Conservation (phyloP, 2,888 invertebrate species). For the Dysmachus trigonus region DNA sequence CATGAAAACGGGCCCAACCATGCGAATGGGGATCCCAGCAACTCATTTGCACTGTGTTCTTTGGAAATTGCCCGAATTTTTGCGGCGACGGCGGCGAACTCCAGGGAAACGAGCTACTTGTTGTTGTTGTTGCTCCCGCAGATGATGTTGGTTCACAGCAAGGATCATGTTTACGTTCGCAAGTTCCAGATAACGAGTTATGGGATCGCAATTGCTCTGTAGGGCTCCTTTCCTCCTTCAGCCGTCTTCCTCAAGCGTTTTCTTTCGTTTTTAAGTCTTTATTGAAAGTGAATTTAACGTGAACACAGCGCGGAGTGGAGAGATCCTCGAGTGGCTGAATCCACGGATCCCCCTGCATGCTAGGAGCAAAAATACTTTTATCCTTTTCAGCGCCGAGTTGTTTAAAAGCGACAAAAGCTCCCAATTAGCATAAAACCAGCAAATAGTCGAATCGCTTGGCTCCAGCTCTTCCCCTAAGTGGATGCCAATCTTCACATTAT, state of each 20-base stretch:
- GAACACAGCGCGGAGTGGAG: neutral
- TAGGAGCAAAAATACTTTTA: neutral
- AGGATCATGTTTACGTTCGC: slow-evolving; percentile 1
- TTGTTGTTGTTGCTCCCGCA: neutral
- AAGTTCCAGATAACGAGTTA: slow-evolving; percentile 20
- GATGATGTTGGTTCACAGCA: neutral
- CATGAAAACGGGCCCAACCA: neutral
- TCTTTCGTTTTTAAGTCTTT: neutral
- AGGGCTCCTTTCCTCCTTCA: neutral
- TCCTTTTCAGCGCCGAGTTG: neutral
- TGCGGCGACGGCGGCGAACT: neutral
- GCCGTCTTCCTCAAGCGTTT: neutral
- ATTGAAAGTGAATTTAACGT: neutral
- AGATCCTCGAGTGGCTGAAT: neutral
- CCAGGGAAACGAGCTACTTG: slow-evolving; percentile 18
- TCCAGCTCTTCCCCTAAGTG: neutral
- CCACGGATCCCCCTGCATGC: neutral
- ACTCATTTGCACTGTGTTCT: slow-evolving; percentile 25
- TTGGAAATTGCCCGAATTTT: neutral
- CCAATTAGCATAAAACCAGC: neutral
- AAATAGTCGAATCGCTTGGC: neutral
- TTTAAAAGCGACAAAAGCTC: neutral
- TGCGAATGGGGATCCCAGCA: neutral
- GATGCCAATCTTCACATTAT: neutral
- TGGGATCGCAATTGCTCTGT: neutral